These are phyloP conservation scores for Drosophila suzukii DNA, from an alignment of 1,140 invertebrate species.

Conservation along the genomic window DNA sequence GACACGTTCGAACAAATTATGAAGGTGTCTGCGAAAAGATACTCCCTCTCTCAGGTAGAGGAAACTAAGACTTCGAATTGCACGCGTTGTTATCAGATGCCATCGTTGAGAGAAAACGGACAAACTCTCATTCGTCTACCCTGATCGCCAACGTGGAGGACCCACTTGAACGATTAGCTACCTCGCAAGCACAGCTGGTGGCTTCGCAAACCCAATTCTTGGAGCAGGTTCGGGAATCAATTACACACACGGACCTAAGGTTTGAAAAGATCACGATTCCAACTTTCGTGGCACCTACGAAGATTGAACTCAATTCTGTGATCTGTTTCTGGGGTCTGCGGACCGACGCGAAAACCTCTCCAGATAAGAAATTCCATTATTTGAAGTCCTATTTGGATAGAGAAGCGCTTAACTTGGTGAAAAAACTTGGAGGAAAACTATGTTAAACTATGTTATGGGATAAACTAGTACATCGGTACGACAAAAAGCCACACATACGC, in stretches of 20 bases:
- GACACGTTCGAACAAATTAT: background rate
- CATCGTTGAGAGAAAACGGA: background rate
- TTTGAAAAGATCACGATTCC: too few relatives aligned
- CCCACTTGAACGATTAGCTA: background rate
- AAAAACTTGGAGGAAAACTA: too few relatives aligned
- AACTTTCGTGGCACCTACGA: too few relatives aligned
- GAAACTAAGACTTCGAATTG: background rate
- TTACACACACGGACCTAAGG: too few relatives aligned
- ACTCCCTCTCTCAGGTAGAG: background rate
- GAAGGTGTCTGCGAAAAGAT: background rate
- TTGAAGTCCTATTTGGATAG: too few relatives aligned
- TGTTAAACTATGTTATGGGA: too few relatives aligned
- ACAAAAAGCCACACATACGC: background rate
- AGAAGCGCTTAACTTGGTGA: too few relatives aligned
- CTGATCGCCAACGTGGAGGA: background rate
- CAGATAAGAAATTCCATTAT: too few relatives aligned
- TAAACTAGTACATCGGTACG: background rate
- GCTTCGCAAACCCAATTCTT: background rate
- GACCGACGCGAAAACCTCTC: too few relatives aligned
- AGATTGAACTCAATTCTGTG: too few relatives aligned
- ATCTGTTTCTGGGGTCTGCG: too few relatives aligned
- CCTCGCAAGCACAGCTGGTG: background rate
- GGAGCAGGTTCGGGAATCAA: background rate
- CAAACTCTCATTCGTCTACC: background rate
- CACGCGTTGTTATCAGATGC: background rate